Base-by-base conservation (phyloP, 1,140 invertebrate genomes). In the Wasmannia auropunctata region DNA sequence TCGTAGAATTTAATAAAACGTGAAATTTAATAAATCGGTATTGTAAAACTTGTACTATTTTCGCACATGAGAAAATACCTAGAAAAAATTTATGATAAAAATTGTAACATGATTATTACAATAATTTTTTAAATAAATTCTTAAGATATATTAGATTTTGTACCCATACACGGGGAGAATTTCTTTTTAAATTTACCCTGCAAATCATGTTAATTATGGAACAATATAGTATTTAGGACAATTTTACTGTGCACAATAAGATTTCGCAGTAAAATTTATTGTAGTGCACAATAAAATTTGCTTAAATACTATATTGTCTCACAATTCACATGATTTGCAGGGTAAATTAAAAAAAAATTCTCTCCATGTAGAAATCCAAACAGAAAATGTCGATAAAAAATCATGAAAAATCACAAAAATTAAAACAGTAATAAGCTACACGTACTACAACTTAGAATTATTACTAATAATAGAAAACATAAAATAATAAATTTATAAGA, bases 21-120 rank as follows among this genome's bases (percentile, higher is more conserved):
- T 81, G 51, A 86, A 65, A 79, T 69, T 67, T 88, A 85, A 54
- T 28, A 65, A 5, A 56, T 51, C 31, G 25, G 7, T 31, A 14
- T 70, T 70, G 46, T 10, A 19, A 75, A 37, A 54, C 2, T 69
- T 54, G 3, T 37, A 75, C 7, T 58, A 75, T 46, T 14, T 43
- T 19, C 37, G 2, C 40, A 34, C 2, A 31, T 16, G 6, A 34
- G 4, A 37, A 60, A 58, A 60, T 16, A 60, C 19, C 2, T 1
- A 40, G 7, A 19, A 40, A 25, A 19, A 1, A 54, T 28, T 46
- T 46, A 25, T 69, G 22, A 25, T 0, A 51, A n/a, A 7, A 7
- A n/a, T 14, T 14, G 10, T 22, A n/a, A 22, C 51, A 37, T 34
- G 14, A 67, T 46, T 70, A 31, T 67, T 69, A 51, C 3, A 19